Percentiles rank a stretch among this genome's conserved stretches.
phyloP scores from a whole-genome alignment of 2,888 invertebrate species.

The Habroteleia sp. region DNA sequence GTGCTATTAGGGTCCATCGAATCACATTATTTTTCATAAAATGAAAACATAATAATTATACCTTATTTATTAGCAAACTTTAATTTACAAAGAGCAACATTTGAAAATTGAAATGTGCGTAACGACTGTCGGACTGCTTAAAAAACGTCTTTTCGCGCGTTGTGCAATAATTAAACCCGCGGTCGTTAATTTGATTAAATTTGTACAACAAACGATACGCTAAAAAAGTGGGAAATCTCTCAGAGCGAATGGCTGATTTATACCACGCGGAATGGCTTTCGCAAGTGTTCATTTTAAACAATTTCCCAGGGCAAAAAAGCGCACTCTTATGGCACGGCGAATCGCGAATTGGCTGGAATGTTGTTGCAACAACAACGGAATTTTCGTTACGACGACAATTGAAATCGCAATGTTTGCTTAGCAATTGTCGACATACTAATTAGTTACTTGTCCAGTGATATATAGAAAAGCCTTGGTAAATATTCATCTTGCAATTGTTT shows the following conservation, averaged over 20 bases:
- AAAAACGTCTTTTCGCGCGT: too few relatives aligned
- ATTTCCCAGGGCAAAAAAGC: constrained; percentile 60
- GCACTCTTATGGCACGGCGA: constrained; percentile 51
- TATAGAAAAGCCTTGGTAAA: constrained; percentile 56
- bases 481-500: constrained; percentile 29
- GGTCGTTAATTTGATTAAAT: constrained; percentile 52
- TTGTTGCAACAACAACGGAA: constrained; percentile 54
- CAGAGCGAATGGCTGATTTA: constrained; percentile 44
- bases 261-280: constrained; percentile 57
- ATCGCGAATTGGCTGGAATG: constrained; percentile 58
- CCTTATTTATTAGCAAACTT: too few relatives aligned
- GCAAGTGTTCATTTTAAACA: constrained; percentile 63
- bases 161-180: constrained; percentile 28
- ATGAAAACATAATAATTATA: too few relatives aligned
- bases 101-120: too few relatives aligned
- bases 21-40: too few relatives aligned
- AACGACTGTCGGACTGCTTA: too few relatives aligned
- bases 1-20: too few relatives aligned
- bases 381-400: constrained; percentile 58
- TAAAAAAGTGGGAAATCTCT: constrained; percentile 57
- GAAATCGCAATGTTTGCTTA: constrained; percentile 55
- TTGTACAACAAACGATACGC: constrained; percentile 43
- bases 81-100: too few relatives aligned
- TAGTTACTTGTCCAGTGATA: constrained; percentile 34
- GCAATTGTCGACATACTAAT: constrained; percentile 58